phyloP scores from a whole-genome alignment of 2,113 vertebrate genomes.

The Oryzias javanicus region DNA sequence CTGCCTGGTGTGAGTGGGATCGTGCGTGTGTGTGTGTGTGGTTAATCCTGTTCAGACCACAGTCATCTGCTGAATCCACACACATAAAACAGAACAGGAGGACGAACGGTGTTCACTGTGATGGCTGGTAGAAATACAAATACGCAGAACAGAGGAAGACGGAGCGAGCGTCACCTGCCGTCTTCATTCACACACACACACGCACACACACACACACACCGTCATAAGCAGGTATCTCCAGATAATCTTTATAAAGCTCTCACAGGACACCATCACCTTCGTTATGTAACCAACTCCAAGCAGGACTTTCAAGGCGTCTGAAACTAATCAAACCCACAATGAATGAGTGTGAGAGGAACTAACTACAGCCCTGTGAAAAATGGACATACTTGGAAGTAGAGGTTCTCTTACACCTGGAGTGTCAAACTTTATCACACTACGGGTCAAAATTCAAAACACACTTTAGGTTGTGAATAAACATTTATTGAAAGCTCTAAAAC shows the following conservation, averaged over 20 bases:
- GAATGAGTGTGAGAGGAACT: too few species aligned
- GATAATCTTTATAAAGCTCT: constrained; percentile 28
- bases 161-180: neutral
- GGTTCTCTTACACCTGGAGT: too few species aligned
- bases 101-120: neutral
- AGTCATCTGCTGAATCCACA: constrained; percentile 24
- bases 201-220: neutral
- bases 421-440: too few species aligned
- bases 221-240: constrained; percentile 4
- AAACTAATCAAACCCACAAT: too few species aligned
- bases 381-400: too few species aligned
- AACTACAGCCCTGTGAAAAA: too few species aligned
- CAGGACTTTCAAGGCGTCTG: neutral
- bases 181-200: neutral
- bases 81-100: constrained; percentile 1
- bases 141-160: neutral
- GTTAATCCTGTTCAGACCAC: constrained; percentile 41
- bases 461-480: too few species aligned
- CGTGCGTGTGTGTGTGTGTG: constrained; percentile 15
- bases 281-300: constrained; percentile 22
- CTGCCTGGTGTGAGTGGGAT: constrained; percentile 6
- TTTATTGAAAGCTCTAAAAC: too few species aligned
- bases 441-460: too few species aligned
- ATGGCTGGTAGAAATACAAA: too few species aligned
- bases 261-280: neutral